Evolutionary conservation across 2,113 vertebrate genomes (phyloP).

Genomic region (Epinephelus lanceolatus): DNA sequence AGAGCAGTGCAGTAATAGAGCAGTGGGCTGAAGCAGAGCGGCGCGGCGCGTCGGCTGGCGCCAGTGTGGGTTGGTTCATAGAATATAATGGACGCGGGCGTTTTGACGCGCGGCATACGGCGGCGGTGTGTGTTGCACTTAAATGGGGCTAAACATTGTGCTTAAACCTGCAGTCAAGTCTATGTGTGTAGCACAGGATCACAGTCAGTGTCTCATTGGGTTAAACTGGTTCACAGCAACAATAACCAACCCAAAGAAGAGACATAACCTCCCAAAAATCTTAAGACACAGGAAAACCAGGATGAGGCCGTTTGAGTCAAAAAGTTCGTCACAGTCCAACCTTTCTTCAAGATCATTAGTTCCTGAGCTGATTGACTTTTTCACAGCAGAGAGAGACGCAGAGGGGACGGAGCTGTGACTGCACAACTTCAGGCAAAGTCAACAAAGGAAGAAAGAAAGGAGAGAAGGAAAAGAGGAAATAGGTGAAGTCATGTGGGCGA

Average conservation of each 20-base stretch:
- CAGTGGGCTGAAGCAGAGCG: too few relatives aligned
- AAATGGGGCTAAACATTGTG: neutral
- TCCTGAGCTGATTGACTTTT: neutral
- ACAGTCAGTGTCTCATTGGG: neutral
- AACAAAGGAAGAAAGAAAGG: conserved; percentile 2
- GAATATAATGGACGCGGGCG: too few relatives aligned
- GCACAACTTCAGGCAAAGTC: neutral
- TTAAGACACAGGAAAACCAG: too few relatives aligned
- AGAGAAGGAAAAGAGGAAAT: conserved; percentile 14
- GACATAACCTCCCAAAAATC: neutral
- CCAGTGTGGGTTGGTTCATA: too few relatives aligned
- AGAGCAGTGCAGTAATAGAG: too few relatives aligned
- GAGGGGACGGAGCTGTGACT: neutral
- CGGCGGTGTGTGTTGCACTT: too few relatives aligned
- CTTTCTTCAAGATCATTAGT: neutral
- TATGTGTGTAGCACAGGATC: too few relatives aligned
- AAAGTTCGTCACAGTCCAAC: too few relatives aligned
- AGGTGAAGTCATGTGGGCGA: conserved; percentile 21
- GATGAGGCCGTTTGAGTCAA: too few relatives aligned
- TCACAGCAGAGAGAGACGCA: neutral
- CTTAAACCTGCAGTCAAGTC: neutral
- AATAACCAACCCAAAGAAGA: neutral
- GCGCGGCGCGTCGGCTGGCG: too few relatives aligned
- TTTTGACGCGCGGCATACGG: too few relatives aligned
- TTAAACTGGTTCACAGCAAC: neutral